Base-by-base conservation (phyloP, 2,888 invertebrate species). In the Cerceris rybyensis region DNA sequence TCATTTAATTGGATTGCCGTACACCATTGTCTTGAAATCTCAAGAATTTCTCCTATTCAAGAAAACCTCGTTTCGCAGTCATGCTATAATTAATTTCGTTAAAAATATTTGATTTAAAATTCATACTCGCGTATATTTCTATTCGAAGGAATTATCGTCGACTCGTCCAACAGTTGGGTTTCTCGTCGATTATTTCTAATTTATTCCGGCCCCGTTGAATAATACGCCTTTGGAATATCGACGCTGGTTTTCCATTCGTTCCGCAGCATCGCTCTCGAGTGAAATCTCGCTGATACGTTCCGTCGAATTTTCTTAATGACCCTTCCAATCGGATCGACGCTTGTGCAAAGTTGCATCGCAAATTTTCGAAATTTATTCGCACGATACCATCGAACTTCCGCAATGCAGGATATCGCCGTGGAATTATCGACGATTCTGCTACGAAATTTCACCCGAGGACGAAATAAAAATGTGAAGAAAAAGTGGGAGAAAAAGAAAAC, bases 261-360 rank as follows among this genome's bases (percentile, higher is more conserved):
- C 28, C 28, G 28, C 28, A 28, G 28, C 28, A 28, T 69, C 74
- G 73, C 17, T 50, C 64, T 41, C 52, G 63, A 49, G 17, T 42
- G 69, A 54, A 41, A 7, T 50, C 13, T n/a, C 6, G n/a, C n/a
- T n/a, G 50, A 50, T 13, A 7, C n/a, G n/a, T 61, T 77, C 69
- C 67, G 52, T 70, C 67, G 68, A 72, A 69, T 77, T 66, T 72
- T 69, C 79, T 65, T 57, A 66, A 69, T 67, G 41, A n/a, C 8
- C 68, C 52, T 61, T 68, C 61, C 69, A 58, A 75, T 72, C 65
- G 28, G 28, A 60, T 41, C 66, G 43, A 42, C 13, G 54, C 11
- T 41, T 42, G 50, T 64, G 43, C 66, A 55, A 60, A 69, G 69
- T 73, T 41, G 11, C 49, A 49, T 39, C 58, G 28, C 42, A 28